Evolutionary conservation across 2,113 vertebrate genomes (phyloP).

Genomic region (Ellobius talpinus): DNA sequence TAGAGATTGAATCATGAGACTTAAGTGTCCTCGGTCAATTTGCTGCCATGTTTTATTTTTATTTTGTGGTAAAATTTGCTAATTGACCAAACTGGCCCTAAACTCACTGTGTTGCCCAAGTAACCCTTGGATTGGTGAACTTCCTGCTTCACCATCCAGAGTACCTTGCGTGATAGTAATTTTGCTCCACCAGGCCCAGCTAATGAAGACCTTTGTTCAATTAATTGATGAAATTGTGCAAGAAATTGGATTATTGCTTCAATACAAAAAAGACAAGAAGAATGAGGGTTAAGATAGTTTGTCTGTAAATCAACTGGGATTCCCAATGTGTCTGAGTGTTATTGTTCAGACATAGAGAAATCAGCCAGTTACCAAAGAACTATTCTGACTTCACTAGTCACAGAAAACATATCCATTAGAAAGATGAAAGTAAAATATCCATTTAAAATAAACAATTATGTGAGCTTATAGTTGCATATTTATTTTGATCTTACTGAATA

Average conservation of each 20-base stretch:
- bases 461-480: background rate
- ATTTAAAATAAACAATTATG: background rate
- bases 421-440: background rate
- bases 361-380: background rate
- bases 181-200: background rate
- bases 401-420: background rate
- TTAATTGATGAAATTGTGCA: background rate
- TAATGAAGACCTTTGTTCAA: background rate
- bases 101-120: background rate
- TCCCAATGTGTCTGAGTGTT: background rate
- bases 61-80: background rate
- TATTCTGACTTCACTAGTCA: background rate
- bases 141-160: background rate
- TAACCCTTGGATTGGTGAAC: background rate
- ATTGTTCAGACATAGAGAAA: background rate
- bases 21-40: background rate
- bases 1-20: background rate
- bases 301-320: background rate
- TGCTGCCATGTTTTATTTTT: background rate
- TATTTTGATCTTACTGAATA: background rate
- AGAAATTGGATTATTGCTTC: background rate
- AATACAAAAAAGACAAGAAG: background rate
- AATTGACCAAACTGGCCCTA: background rate
- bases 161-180: background rate
- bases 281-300: background rate